Conservation (phyloP, 2,888 invertebrate genomes). For the Byasa hedistus region DNA sequence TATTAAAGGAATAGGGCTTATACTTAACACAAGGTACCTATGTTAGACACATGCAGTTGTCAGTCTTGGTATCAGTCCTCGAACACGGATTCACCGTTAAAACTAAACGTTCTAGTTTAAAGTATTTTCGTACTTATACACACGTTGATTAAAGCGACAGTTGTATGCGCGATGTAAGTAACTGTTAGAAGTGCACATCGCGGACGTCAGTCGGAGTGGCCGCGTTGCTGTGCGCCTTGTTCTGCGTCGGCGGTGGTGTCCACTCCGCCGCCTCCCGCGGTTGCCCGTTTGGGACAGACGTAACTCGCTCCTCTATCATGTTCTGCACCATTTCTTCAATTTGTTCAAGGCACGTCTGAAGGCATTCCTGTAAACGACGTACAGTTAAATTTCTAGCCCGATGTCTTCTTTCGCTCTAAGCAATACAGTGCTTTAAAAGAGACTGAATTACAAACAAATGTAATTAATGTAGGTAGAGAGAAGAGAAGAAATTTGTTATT, state of each 20-base stretch:
- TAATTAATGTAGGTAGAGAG: background rate
- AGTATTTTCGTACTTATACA: constrained; percentile 76
- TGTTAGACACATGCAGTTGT: constrained; percentile 70
- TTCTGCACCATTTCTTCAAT: constrained; percentile 88
- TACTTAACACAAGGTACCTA: constrained; percentile 63
- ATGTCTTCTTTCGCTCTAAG: background rate
- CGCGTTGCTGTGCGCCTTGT: constrained; percentile 85
- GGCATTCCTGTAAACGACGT: constrained; percentile 82
- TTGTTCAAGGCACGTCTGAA: constrained; percentile 88
- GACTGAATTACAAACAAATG: too few species aligned
- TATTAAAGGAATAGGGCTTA: constrained; percentile 58
- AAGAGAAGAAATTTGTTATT: constrained; percentile 50
- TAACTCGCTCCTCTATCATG: constrained; percentile 68
- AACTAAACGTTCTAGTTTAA: constrained; percentile 63
- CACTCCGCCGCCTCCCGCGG: constrained; percentile 65
- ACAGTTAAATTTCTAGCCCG: background rate
- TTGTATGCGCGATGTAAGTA: constrained; percentile 43
- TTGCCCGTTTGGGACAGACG: constrained; percentile 69
- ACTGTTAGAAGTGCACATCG: constrained; percentile 86
- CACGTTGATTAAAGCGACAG: constrained; percentile 64
- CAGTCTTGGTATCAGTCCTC: constrained; percentile 78
- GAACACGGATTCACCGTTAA: constrained; percentile 67
- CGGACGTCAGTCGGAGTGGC: constrained; percentile 92
- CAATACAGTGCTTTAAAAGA: too few species aligned
- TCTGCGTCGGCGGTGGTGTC: constrained; percentile 72